These are phyloP conservation scores for Tachypleus tridentatus DNA, from an alignment of 1,140 invertebrate species.

Conservation along the genomic window DNA sequence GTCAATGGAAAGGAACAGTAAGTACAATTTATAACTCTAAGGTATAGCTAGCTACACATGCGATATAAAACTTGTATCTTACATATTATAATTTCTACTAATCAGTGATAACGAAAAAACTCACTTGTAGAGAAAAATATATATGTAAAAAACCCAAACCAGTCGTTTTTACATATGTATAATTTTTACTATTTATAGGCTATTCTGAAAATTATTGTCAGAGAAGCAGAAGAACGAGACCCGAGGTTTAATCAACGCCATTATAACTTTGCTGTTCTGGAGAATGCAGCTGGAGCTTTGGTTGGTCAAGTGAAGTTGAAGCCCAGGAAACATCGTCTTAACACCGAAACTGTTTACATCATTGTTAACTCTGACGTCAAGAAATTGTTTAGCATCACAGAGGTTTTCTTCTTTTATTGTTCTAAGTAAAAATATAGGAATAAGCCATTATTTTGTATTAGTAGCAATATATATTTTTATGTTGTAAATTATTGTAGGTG, in stretches of 20 bases:
- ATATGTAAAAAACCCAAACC: too few relatives aligned
- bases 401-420: slow-evolving; percentile 28
- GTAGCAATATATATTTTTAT: too few relatives aligned
- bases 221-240: slow-evolving; percentile 27
- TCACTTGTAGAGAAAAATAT: too few relatives aligned
- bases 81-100: not conserved
- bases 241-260: slow-evolving; percentile 25
- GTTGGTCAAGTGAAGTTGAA: slow-evolving; percentile 48
- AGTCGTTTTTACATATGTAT: too few relatives aligned
- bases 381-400: slow-evolving; percentile 25
- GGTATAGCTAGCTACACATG: too few relatives aligned
- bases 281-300: slow-evolving; percentile 58
- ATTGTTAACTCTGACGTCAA: slow-evolving; percentile 28
- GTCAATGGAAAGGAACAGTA: slow-evolving; percentile 24
- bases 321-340: slow-evolving; percentile 40
- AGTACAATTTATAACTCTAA: not conserved
- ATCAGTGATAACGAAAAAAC: too few relatives aligned
- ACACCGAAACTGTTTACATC: slow-evolving; percentile 25
- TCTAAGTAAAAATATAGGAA: too few relatives aligned
- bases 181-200: slow-evolving; percentile 7
- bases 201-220: slow-evolving; percentile 24
- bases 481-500: too few relatives aligned
- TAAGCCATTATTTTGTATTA: too few relatives aligned
- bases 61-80: not conserved
- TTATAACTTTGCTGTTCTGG: slow-evolving; percentile 52